phyloP scores from a whole-genome alignment of 2,113 vertebrate species.

The Columba janthina region DNA sequence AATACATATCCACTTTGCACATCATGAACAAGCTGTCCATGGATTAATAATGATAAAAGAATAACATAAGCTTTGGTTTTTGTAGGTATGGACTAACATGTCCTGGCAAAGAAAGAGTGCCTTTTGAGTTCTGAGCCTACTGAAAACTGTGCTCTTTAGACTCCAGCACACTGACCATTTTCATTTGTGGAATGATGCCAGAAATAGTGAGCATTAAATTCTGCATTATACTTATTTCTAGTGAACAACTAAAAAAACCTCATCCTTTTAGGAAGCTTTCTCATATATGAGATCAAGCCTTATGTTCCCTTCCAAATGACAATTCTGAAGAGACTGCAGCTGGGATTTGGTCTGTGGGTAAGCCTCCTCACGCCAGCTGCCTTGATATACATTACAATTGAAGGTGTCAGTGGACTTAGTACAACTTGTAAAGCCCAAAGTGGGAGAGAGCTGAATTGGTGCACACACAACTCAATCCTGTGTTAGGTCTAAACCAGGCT shows the following conservation, averaged over 20 bases:
- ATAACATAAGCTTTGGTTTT: neutral
- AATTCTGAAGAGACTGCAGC: neutral
- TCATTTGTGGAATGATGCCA: neutral
- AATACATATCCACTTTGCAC: neutral
- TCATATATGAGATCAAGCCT: neutral
- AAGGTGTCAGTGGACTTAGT: neutral
- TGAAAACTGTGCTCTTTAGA: neutral
- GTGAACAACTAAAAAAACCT: neutral
- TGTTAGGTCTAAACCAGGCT: neutral
- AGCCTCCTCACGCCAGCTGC: neutral
- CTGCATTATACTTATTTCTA: neutral
- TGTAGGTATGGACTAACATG: neutral
- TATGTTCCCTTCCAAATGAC: neutral
- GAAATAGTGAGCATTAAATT: neutral
- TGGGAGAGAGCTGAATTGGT: neutral
- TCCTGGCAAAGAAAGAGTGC: neutral
- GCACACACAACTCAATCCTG: neutral
- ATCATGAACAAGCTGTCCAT: neutral
- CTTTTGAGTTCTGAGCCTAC: neutral
- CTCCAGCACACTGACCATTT: neutral
- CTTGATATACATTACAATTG: accelerated
- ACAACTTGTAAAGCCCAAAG: neutral
- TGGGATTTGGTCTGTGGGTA: neutral
- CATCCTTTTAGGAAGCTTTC: neutral
- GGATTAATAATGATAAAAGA: neutral